Conservation (phyloP, 2,113 vertebrate species). For the Campylorhamphus procurvoides region DNA sequence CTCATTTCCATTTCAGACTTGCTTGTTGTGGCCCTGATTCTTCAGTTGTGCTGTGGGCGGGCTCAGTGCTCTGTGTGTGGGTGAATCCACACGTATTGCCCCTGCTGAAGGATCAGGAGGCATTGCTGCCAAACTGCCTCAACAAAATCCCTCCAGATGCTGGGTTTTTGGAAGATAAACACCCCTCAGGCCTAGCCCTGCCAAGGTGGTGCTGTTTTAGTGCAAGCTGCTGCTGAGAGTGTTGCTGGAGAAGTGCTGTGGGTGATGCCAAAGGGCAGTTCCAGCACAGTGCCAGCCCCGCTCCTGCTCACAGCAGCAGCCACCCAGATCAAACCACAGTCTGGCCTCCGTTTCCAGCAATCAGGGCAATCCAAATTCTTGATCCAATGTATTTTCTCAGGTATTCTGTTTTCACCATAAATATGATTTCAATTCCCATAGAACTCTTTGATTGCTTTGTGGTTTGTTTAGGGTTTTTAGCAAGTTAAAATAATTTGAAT, state of each 20-base stretch:
- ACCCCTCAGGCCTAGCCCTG: not conserved
- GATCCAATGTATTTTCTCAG: not conserved
- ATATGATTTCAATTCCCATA: not conserved
- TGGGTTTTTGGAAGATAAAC: not conserved
- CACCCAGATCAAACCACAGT: not conserved
- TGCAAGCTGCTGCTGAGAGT: not conserved
- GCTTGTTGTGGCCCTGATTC: not conserved
- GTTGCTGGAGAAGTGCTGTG: not conserved
- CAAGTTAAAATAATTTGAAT: not conserved
- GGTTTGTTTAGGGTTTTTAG: not conserved
- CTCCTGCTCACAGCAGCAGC: not conserved
- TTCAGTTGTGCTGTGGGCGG: rapidly evolving
- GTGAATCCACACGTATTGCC: not conserved
- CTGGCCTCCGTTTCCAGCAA: not conserved
- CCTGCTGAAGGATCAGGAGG: not conserved
- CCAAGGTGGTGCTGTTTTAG: not conserved
- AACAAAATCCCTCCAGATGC: not conserved
- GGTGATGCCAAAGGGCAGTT: not conserved
- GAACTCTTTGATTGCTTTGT: not conserved
- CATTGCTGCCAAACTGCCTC: not conserved
- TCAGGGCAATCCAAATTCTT: not conserved
- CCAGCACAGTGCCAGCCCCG: not conserved
- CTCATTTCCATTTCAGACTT: not conserved
- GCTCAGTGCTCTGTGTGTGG: not conserved
- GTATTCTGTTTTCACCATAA: constrained; percentile 22